phyloP scores from a whole-genome alignment of 92 coral and sea anemone genomes.

The Diadumene lineata region DNA sequence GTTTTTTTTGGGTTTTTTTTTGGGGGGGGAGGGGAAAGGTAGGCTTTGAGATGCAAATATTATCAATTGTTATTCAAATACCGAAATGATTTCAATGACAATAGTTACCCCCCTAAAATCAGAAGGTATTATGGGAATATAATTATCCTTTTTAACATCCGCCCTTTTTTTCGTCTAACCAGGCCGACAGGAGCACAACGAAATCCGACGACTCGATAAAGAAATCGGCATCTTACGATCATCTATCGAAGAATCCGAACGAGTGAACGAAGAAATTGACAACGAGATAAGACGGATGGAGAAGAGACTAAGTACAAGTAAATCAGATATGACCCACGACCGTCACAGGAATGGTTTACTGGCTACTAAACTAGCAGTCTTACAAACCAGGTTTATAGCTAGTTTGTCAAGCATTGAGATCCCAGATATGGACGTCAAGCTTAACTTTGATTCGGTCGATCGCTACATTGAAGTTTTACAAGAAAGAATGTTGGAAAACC shows the following conservation, averaged over 20 bases:
- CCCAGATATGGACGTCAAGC: conserved; percentile 76
- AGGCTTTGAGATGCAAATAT: too few species aligned
- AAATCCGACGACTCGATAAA: conserved; percentile 72
- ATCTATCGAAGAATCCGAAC: conserved; percentile 85
- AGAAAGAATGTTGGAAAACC: conserved; percentile 60
- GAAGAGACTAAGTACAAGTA: conserved; percentile 60
- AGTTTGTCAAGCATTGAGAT: conserved; percentile 82
- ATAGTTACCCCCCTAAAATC: neutral
- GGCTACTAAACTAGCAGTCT: conserved; percentile 87
- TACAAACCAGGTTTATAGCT: conserved; percentile 92
- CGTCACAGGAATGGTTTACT: conserved; percentile 83
- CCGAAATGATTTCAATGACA: neutral
- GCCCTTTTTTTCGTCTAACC: neutral
- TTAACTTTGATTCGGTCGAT: conserved; percentile 85
- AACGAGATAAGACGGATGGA: conserved; percentile 74
- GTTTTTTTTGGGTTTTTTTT: too few species aligned
- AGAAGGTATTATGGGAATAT: neutral
- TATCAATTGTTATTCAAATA: neutral
- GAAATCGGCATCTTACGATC: conserved; percentile 80
- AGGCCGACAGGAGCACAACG: conserved; percentile 88
- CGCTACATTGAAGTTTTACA: conserved; percentile 75
- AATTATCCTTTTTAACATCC: neutral
- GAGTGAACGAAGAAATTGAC: conserved; percentile 71
- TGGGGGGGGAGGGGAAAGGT: too few species aligned
- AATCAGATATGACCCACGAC: conserved; percentile 74